Evolutionary conservation across 1,140 invertebrate species (phyloP), one percentile per base, ranked within the genome.

Genomic region (Kradibia gibbosae): DNA sequence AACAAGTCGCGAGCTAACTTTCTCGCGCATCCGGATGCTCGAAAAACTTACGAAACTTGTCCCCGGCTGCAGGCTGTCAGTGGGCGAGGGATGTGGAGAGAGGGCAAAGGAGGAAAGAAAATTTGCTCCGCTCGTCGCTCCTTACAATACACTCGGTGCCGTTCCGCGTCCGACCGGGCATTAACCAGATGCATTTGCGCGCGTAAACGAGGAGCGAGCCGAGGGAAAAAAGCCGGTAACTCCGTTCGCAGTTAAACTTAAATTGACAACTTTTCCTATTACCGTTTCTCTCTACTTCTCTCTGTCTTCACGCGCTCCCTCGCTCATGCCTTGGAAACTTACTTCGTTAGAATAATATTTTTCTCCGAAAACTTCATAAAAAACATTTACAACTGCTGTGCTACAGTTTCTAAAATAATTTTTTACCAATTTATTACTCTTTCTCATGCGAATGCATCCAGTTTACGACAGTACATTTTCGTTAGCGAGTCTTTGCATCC

Each of bases 41-140:
- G 82, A 85, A 86, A 87, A 86, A 86, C 82, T 85, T 84, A 84
- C 3, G 42, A 86, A 86, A 78, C 84, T 83, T 78, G n/a, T 78
- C 83, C 82, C 81, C 84, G 80, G 60, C 45, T 48, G 45, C n/a
- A n/a, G n/a, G n/a, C n/a, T n/a, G n/a, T n/a, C n/a, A n/a, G n/a
- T n/a, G n/a, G n/a, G n/a, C n/a, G n/a, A n/a, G n/a, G n/a, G n/a
- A n/a, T n/a, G n/a, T n/a, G n/a, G n/a, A n/a, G n/a, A n/a, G n/a
- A n/a, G n/a, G n/a, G n/a, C n/a, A 20, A 39, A 4, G 7, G 53
- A 20, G 7, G 53, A 20, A 57, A 73, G 67, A 78, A 84, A 84
- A 82, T 85, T 85, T 78, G 73, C 79, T 78, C 81, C 79, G 81
- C 73, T 72, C 76, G 73, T 60, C 72, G 83, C 82, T 79, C 80